Evolutionary conservation across 2,113 vertebrate species (phyloP), one percentile per base, ranked within the genome.

Genomic region (Rhombomys opimus): DNA sequence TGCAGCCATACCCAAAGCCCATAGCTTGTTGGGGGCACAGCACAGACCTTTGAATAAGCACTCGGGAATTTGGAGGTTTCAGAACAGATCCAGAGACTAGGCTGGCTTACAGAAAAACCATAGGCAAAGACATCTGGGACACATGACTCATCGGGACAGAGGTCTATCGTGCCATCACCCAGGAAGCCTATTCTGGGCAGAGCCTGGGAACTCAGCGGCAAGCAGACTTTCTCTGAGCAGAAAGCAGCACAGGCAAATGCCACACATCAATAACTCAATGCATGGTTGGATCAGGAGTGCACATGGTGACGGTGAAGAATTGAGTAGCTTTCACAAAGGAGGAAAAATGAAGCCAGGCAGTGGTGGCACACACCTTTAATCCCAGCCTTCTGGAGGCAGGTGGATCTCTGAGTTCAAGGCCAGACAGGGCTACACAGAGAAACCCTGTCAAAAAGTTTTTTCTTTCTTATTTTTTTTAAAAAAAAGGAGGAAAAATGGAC

Each of bases 231-330:
- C 59, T 46, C 23, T 63, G 38, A 35, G 52, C 75, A 68, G 61
- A n/a, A n/a, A 35, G 15, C 80, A 25, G 82, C 52, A 65, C 2
- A 9, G n/a, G 65, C n/a, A 90, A 80, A 78, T 32, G 41, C n/a
- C 13, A 81, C 0, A 0, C 7, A 6, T 13, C 54, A 3, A 14
- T 10, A n/a, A 81, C 6, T 9, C 12, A 15, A 11, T 7, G 3
- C 27, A 20, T 2, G 41, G 65, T 50, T 50, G 1, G 32, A 27
- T 2, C 75, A 61, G 54, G 20, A 38, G 4, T 18, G 17, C 10
- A 80, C 30, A 61, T 9, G 68, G 32, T 2, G 11, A 59, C 59
- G 65, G 32, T 41, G 38, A 78, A 91, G 52, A 67, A 65, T 0
- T 32, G 50, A 82, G 30, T 1, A 87, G 61, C 35, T 27, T 82